phyloP scores from a whole-genome alignment of 2,888 invertebrate genomes.

The Thyatira batis region DNA sequence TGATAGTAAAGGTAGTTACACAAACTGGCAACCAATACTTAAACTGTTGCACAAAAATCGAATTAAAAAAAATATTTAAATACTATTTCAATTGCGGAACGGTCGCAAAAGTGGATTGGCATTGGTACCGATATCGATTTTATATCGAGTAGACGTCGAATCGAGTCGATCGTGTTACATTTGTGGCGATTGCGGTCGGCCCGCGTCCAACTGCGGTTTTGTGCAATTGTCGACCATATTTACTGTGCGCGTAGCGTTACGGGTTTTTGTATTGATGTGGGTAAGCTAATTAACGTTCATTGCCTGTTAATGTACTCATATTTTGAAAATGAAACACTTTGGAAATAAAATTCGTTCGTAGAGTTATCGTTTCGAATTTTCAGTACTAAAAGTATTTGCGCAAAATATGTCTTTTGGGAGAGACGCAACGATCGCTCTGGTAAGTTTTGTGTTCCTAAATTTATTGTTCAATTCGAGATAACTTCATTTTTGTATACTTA shows the following conservation, averaged over 20 bases:
- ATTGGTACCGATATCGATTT: constrained; percentile 42
- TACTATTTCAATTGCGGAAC: constrained; percentile 18
- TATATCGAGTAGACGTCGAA: constrained; percentile 44
- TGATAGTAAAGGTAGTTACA: too few species aligned
- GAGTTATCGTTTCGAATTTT: too few species aligned
- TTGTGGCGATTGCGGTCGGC: constrained; percentile 49
- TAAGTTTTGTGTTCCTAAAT: background rate
- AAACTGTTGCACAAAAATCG: constrained; percentile 4
- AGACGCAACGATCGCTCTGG: background rate
- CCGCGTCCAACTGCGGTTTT: constrained; percentile 41
- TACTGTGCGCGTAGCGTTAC: background rate
- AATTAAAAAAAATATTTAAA: constrained; percentile 23
- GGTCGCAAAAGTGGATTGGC: constrained; percentile 15
- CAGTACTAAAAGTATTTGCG: background rate
- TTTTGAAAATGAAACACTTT: background rate
- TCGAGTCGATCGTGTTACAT: constrained; percentile 46
- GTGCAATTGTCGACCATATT: constrained; percentile 38
- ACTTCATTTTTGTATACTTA: background rate
- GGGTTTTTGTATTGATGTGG: background rate
- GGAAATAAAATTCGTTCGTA: too few species aligned
- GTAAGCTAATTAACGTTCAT: background rate
- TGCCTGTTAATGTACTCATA: too few species aligned
- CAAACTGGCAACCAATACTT: background rate
- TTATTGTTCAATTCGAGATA: background rate
- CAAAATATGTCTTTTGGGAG: background rate